Conservation (phyloP, 2,888 invertebrate species). For the Reticulitermes lucifugus region DNA sequence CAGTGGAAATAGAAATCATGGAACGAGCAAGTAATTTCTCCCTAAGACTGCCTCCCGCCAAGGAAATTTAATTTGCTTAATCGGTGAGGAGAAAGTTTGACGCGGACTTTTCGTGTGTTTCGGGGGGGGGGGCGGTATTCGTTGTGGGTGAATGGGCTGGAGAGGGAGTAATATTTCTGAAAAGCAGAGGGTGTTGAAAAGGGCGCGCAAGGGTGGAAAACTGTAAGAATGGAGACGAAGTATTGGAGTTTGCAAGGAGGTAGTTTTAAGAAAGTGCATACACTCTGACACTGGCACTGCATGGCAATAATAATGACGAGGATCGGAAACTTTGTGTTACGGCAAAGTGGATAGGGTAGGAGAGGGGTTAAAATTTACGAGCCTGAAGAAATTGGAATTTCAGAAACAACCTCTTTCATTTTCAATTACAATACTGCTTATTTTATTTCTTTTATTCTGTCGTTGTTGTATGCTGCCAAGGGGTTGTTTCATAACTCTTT, state of each 20-base stretch:
- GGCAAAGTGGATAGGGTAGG: not conserved
- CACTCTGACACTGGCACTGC: not conserved
- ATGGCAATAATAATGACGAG: constrained; percentile 19
- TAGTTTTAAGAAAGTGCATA: not conserved
- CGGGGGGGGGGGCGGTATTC: not conserved
- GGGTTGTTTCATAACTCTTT: constrained; percentile 23
- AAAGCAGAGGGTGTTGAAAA: constrained; percentile 27
- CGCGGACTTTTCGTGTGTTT: not conserved
- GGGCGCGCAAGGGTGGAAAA: constrained; percentile 5
- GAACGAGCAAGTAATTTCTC: constrained; percentile 48
- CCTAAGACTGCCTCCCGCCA: constrained; percentile 38
- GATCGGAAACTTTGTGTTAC: not conserved
- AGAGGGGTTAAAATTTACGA: constrained; percentile 45
- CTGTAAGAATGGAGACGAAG: not conserved
- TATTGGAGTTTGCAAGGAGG: not conserved
- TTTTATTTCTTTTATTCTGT: constrained; percentile 17
- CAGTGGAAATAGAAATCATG: constrained; percentile 47
- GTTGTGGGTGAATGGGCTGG: constrained; percentile 11
- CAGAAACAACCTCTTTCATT: constrained; percentile 29
- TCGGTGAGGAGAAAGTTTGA: constrained; percentile 45
- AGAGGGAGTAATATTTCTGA: not conserved
- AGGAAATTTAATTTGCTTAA: constrained; percentile 52
- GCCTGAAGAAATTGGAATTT: constrained; percentile 46
- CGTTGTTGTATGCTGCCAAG: not conserved
- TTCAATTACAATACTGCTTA: constrained; percentile 31